Evolutionary conservation across 2,113 vertebrate species (phyloP).

Genomic region (Sarotherodon lohbergeri): DNA sequence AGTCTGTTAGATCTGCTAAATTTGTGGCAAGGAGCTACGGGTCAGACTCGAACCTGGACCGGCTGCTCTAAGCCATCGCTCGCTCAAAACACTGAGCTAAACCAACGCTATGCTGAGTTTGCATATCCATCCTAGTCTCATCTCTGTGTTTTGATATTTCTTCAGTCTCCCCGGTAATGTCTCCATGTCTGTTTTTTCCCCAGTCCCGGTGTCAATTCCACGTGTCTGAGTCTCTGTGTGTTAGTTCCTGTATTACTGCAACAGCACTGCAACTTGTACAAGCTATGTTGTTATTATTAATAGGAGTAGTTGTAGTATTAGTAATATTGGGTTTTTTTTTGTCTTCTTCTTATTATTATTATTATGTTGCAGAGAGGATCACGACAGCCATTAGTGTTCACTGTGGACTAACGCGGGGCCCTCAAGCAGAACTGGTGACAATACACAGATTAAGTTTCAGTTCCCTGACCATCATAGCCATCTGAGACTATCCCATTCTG

Average conservation of each 20-base stretch:
- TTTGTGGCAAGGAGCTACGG: background rate
- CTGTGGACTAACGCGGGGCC: fast-evolving
- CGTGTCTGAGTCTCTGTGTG: background rate
- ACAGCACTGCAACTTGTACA: background rate
- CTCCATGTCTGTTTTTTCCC: background rate
- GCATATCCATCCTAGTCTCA: background rate
- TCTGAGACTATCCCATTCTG: background rate
- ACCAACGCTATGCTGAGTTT: background rate
- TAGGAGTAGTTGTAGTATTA: background rate
- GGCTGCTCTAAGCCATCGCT: background rate
- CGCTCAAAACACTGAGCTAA: background rate
- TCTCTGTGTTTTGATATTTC: background rate
- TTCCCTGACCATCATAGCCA: background rate
- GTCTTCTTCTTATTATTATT: background rate
- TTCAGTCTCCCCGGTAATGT: background rate
- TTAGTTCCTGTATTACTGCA: background rate
- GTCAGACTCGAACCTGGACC: background rate
- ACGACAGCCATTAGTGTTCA: background rate
- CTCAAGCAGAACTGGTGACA: background rate
- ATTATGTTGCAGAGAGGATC: background rate
- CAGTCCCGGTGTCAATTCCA: background rate
- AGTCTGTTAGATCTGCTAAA: background rate
- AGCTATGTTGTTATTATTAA: background rate
- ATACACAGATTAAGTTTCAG: background rate
- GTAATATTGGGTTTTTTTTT: background rate